Base-by-base conservation (phyloP, 1,140 invertebrate genomes). In the Lasioglossum albipes region DNA sequence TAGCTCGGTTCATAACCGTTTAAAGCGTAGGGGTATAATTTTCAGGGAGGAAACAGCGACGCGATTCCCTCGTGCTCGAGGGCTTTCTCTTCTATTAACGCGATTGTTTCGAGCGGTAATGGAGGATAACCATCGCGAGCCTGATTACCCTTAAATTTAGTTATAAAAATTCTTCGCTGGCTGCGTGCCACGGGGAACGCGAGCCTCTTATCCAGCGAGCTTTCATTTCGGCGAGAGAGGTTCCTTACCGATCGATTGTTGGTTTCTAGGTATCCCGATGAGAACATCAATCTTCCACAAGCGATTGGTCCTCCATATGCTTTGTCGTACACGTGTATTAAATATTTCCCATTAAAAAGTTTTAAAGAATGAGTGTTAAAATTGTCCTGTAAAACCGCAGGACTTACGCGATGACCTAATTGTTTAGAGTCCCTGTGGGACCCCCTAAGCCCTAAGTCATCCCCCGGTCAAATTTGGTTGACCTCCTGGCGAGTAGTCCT, bases 221-320 rank as follows among this genome's bases (percentile, higher is more conserved):
- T 61, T 75, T 13, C 42, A 49, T 22, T 18, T 22, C 13, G 12
- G 61, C 22, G 27, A 22, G 18, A 31, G 66, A 52, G 67, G 31
- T 85, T 52, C 66, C 74, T 75, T 73, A 84, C 66, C 83, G 79
- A 81, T 75, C 71, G 71, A 75, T 62, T n/a, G 73, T 67, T 80
- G 72, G 42, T 68, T 80, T 18, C 12, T 18, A 0, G 36, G 3
- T 3, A 36, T 36, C 36, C 36, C 36, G 36, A 36, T 36, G 3
- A 36, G 5, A 49, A 49, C 9, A 9, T 49, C 45, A 9, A 49
- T 1, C 13, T 49, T 10, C 45, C 13, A 49, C 13, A 49, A 49
- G 45, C 13, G 9, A 49, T 49, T 49, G 2, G 6, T 49, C 9
- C 45, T 49, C 7, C 27, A 27, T 27, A 27, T 27, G 27, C 9